phyloP scores from a whole-genome alignment of 1,140 invertebrate genomes.

The Bombus cullumanus region DNA sequence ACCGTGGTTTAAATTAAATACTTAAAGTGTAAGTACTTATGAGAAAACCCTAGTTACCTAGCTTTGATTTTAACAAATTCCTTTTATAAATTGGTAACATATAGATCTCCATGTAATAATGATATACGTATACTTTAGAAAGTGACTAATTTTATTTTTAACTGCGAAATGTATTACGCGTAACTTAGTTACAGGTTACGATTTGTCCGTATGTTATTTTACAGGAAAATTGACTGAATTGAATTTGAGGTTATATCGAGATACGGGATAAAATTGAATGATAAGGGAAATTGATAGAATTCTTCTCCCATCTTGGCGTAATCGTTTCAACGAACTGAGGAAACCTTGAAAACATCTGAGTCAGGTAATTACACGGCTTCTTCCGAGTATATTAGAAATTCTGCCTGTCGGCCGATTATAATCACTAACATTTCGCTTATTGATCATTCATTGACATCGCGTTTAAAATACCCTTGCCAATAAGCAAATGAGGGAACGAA shows the following conservation, averaged over 20 bases:
- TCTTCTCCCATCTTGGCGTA: background rate
- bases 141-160: background rate
- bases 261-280: background rate
- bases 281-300: background rate
- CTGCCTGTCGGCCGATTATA: background rate
- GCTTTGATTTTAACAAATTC: background rate
- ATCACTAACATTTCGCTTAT: conserved; percentile 15
- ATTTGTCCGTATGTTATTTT: background rate
- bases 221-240: too few relatives aligned
- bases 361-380: conserved; percentile 53
- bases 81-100: background rate
- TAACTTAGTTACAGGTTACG: background rate
- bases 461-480: conserved; percentile 23
- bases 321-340: background rate
- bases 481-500: conserved; percentile 26
- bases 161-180: background rate
- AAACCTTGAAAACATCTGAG: conserved; percentile 48
- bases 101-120: too few relatives aligned
- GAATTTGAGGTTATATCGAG: background rate
- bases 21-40: too few relatives aligned
- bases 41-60: too few relatives aligned
- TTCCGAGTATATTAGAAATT: conserved; percentile 3
- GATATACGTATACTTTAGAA: too few relatives aligned
- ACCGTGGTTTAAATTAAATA: too few relatives aligned
- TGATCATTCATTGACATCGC: conserved; percentile 29